phyloP scores from a whole-genome alignment of 2,797 vertebrate species.

The Coregonus suidteri region DNA sequence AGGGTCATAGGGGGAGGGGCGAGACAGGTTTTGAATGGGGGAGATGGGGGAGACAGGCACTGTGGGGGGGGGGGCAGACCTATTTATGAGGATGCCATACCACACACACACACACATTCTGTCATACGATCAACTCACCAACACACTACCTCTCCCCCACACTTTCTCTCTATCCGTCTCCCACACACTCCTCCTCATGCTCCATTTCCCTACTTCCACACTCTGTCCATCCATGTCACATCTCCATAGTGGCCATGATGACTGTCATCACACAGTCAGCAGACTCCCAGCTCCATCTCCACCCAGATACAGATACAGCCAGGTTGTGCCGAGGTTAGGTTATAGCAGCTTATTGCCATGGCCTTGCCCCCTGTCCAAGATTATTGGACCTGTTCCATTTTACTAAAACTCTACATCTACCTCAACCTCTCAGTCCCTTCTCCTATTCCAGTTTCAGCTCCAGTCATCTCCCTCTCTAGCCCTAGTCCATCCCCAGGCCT shows the following conservation, averaged over 20 bases:
- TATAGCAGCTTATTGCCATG: not conserved
- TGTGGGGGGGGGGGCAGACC: slow-evolving; percentile 19
- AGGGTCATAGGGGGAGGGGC: slow-evolving; percentile 52
- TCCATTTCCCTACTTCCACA: not conserved
- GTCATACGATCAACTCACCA: not conserved
- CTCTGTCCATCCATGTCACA: not conserved
- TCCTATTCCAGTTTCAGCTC: not conserved
- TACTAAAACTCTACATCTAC: not conserved
- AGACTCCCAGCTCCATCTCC: not conserved
- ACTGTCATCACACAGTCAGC: not conserved
- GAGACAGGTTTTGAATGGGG: slow-evolving; percentile 17
- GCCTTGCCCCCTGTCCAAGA: too few relatives aligned
- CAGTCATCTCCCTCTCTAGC: not conserved
- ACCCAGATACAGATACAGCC: not conserved
- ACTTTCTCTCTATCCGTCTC: slow-evolving; percentile 41
- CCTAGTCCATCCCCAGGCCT: too few relatives aligned
- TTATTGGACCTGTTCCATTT: not conserved
- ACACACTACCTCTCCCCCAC: not conserved
- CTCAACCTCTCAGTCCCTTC: not conserved
- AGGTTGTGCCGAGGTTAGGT: not conserved
- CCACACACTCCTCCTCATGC: not conserved
- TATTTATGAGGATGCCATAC: slow-evolving; percentile 41
- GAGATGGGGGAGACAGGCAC: slow-evolving; percentile 40
- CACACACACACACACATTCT: not conserved
- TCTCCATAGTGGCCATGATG: not conserved